These are phyloP conservation scores for Heterotilapia buettikoferi DNA, from an alignment of 2,113 vertebrate genomes.

Conservation along the genomic window DNA sequence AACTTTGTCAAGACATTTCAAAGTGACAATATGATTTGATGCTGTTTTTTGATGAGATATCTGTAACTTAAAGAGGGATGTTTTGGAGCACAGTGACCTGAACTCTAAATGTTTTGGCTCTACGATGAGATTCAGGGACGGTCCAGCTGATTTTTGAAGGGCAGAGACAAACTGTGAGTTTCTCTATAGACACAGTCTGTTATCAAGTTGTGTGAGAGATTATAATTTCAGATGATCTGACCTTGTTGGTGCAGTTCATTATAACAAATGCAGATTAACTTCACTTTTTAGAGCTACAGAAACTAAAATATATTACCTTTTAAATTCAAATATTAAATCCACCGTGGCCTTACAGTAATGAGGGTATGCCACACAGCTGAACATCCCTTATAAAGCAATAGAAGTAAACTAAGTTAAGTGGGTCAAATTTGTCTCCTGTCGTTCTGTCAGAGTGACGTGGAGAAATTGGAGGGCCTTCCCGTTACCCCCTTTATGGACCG, in stretches of 20 bases:
- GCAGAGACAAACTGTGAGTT: not conserved
- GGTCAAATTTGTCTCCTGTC: not conserved
- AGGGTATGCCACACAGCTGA: not conserved
- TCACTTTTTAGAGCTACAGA: not conserved
- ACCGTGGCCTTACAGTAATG: not conserved
- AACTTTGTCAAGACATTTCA: not conserved
- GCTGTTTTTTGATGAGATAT: not conserved
- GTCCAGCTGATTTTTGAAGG: not conserved
- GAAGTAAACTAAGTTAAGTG: not conserved
- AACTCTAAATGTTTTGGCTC: not conserved
- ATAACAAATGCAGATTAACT: not conserved
- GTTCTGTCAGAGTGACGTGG: slow-evolving; percentile 70
- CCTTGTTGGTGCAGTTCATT: not conserved
- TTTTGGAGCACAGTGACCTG: not conserved
- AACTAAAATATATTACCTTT: not conserved
- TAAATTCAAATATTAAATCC: not conserved
- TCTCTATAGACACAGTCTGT: not conserved
- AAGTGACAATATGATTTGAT: not conserved
- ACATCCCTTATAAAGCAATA: not conserved
- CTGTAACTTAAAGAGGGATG: not conserved
- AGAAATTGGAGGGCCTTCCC: slow-evolving; percentile 78
- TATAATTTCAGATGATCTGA: not conserved
- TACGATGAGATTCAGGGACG: not conserved
- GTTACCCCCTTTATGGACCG: slow-evolving; percentile 79
- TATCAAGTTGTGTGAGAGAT: not conserved